phyloP scores from a whole-genome alignment of 1,140 invertebrate species.

The Scaptodrosophila lebanonensis region DNA sequence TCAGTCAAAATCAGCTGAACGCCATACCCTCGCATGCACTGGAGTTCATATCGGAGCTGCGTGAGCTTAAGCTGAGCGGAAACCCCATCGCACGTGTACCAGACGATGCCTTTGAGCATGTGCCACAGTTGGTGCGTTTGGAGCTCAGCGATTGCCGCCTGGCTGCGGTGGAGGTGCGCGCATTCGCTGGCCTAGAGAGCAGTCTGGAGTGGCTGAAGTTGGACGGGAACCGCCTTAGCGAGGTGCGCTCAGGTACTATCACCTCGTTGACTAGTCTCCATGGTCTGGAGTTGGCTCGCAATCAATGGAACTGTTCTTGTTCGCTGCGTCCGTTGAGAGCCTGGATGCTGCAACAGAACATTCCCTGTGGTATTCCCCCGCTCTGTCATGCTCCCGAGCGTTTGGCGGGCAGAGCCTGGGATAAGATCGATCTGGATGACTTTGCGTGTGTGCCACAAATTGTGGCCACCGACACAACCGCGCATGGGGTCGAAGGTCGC shows the following conservation, averaged over 20 bases:
- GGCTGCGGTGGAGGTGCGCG: conserved; percentile 81
- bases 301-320: conserved; percentile 91
- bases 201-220: conserved; percentile 86
- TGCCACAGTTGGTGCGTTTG: conserved; percentile 84
- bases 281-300: conserved; percentile 85
- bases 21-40: conserved; percentile 85
- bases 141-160: conserved; percentile 86
- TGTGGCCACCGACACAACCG: conserved; percentile 78
- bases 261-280: conserved; percentile 83
- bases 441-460: conserved; percentile 87
- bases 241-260: conserved; percentile 82
- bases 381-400: conserved; percentile 82
- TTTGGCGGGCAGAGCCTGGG: conserved; percentile 83
- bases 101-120: conserved; percentile 83
- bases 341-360: conserved; percentile 88
- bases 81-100: conserved; percentile 85
- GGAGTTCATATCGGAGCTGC: conserved; percentile 83
- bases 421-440: conserved; percentile 86
- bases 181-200: conserved; percentile 84
- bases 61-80: conserved; percentile 85
- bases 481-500: conserved; percentile 82
- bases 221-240: conserved; percentile 84
- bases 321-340: conserved; percentile 83
- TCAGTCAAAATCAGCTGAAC: conserved; percentile 84
- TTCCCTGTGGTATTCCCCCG: conserved; percentile 84